Evolutionary conservation across 1,140 invertebrate species (phyloP), one percentile per base, ranked within the genome.

Genomic region (Grapholita molesta): DNA sequence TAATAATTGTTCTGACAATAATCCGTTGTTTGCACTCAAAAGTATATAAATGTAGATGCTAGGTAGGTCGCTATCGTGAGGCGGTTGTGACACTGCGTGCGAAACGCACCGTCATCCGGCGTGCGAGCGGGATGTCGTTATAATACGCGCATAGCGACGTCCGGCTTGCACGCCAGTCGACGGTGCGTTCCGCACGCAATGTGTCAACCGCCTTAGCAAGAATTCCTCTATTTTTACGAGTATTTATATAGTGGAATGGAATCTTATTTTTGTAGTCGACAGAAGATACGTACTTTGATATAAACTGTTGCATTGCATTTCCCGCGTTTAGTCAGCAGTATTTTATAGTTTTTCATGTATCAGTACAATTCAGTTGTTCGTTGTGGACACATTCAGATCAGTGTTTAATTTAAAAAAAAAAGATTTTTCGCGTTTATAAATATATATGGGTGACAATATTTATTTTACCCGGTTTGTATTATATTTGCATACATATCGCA

Each of bases 1-100:
- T 53, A 70, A 70, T 69, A 70, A 73, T 75, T 75, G 48, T 73
- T 73, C 73, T 72, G 77, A 77, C 77, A 79, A 77, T 79, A 79
- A 79, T 72, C 73, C 71, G 68, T 76, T 73, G 69, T 61, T 70
- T 35, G 48, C 66, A 73, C 70, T 72, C 38, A 8, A 66, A 71
- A 66, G 53, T 67, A 70, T 73, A 68, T 61, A 32, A 23, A 71
- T 64, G 48, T 24, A n/a, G n/a, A n/a, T n/a, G n/a, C n/a, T n/a
- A n/a, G n/a, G n/a, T n/a, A n/a, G n/a, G n/a, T n/a, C n/a, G n/a
- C n/a, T n/a, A n/a, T n/a, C n/a, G n/a, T n/a, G n/a, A n/a, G n/a
- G n/a, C n/a, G n/a, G n/a, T n/a, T n/a, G n/a, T n/a, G n/a, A n/a
- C n/a, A n/a, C n/a, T n/a, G n/a, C n/a, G n/a, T n/a, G n/a, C n/a